These are phyloP conservation scores for Phyllostomus hastatus DNA, from an alignment of 2,113 vertebrate genomes.

Conservation along the genomic window DNA sequence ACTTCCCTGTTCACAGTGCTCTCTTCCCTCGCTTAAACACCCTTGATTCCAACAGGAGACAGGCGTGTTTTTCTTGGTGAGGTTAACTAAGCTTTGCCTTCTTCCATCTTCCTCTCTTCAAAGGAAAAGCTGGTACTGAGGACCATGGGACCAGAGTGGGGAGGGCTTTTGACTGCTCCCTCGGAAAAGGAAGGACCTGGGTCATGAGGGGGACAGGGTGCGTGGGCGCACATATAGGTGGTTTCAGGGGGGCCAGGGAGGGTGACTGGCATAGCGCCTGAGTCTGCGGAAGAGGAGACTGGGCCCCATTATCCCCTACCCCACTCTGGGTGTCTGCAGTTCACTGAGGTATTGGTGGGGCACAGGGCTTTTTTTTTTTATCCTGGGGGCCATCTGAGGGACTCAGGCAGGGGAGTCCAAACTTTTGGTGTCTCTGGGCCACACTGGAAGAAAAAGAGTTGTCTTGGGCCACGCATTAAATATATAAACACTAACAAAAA, in stretches of 20 bases:
- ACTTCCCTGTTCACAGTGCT: background rate
- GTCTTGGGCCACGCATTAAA: too few relatives aligned
- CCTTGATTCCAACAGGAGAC: background rate
- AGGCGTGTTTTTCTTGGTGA: background rate
- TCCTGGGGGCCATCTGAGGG: background rate
- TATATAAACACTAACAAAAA: too few relatives aligned
- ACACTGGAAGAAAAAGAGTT: too few relatives aligned
- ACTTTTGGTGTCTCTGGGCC: too few relatives aligned
- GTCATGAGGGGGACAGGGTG: background rate
- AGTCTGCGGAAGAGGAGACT: background rate
- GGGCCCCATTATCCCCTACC: background rate
- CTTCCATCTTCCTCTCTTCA: background rate
- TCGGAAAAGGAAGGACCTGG: background rate
- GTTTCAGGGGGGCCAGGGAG: background rate
- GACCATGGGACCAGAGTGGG: background rate
- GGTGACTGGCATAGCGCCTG: background rate
- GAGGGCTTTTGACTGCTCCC: background rate
- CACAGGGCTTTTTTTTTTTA: background rate
- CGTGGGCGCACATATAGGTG: fast-evolving
- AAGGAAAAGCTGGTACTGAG: background rate
- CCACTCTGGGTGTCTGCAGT: background rate
- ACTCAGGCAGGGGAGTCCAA: background rate
- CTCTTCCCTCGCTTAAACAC: background rate
- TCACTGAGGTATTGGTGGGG: background rate
- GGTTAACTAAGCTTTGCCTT: background rate